Evolutionary conservation across 1,140 invertebrate species (phyloP).

Genomic region (Drosophila paulistorum): DNA sequence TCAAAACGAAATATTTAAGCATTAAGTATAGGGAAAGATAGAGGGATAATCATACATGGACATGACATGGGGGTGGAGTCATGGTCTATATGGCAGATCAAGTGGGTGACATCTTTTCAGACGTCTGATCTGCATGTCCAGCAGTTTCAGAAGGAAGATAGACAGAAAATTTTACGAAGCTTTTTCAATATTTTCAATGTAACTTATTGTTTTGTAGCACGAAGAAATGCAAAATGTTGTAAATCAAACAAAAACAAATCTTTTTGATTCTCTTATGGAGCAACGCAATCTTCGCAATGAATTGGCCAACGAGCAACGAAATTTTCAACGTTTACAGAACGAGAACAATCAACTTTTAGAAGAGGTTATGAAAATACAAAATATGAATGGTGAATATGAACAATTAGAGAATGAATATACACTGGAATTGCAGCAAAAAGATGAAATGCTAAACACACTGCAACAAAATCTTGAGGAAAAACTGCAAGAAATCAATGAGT

Average conservation of each 20-base stretch:
- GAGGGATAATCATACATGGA: too few relatives aligned
- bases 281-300: conserved; percentile 36
- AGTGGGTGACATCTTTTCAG: too few relatives aligned
- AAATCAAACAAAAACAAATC: conserved; percentile 36
- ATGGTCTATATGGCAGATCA: too few relatives aligned
- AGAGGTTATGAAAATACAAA: conserved; percentile 24
- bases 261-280: conserved; percentile 44
- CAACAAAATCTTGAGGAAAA: conserved; percentile 15
- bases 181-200: too few relatives aligned
- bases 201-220: conserved; percentile 6
- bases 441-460: conserved; percentile 11
- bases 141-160: too few relatives aligned
- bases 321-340: conserved; percentile 11
- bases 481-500: background rate
- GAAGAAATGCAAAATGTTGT: conserved; percentile 31
- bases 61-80: too few relatives aligned
- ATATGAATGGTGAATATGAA: background rate
- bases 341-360: conserved; percentile 42
- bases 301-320: conserved; percentile 40
- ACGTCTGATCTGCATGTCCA: too few relatives aligned
- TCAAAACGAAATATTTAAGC: too few relatives aligned
- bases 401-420: conserved; percentile 8
- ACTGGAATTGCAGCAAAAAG: conserved; percentile 27
- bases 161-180: too few relatives aligned
- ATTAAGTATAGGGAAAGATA: too few relatives aligned